Evolutionary conservation across 2,113 vertebrate species (phyloP).

Genomic region (Oncorhynchus masou): DNA sequence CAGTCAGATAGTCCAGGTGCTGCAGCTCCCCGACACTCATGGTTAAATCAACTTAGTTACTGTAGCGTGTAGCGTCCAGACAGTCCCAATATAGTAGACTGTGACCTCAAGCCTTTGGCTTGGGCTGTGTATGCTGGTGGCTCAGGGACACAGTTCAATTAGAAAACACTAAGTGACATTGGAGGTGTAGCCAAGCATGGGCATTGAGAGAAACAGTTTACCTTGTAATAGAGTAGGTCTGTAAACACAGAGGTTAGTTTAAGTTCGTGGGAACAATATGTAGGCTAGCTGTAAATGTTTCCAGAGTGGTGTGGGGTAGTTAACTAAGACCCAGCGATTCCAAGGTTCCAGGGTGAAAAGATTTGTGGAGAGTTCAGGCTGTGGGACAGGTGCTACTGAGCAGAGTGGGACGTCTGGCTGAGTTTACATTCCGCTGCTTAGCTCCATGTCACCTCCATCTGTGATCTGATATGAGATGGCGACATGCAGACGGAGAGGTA

Average conservation of each 20-base stretch:
- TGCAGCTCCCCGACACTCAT: conserved; percentile 88
- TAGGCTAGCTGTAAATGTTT: background rate
- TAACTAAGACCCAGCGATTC: background rate
- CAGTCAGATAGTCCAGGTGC: conserved; percentile 86
- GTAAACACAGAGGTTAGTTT: conserved; percentile 60
- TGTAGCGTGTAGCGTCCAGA: no score
- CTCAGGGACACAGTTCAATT: conserved; percentile 22
- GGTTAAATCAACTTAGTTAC: conserved; percentile 42
- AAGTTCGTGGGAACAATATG: conserved; percentile 24
- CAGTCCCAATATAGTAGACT: no score
- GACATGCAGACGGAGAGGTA: conserved; percentile 32
- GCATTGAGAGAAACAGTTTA: conserved; percentile 13
- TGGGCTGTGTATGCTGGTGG: conserved; percentile 13
- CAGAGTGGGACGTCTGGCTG: background rate
- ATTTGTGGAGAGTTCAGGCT: conserved; percentile 19
- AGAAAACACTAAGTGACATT: conserved; percentile 48
- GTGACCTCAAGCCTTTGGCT: no score
- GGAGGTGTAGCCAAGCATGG: background rate
- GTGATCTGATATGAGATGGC: conserved; percentile 36
- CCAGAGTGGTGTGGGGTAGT: conserved; percentile 20
- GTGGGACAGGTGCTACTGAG: conserved; percentile 29
- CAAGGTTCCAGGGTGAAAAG: conserved; percentile 34
- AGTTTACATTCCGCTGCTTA: conserved; percentile 15
- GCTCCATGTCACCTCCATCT: conserved; percentile 12
- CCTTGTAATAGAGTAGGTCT: conserved; percentile 23